Evolutionary conservation across 2,797 vertebrate genomes (phyloP).

Genomic region (Melanotaenia nigrans): DNA sequence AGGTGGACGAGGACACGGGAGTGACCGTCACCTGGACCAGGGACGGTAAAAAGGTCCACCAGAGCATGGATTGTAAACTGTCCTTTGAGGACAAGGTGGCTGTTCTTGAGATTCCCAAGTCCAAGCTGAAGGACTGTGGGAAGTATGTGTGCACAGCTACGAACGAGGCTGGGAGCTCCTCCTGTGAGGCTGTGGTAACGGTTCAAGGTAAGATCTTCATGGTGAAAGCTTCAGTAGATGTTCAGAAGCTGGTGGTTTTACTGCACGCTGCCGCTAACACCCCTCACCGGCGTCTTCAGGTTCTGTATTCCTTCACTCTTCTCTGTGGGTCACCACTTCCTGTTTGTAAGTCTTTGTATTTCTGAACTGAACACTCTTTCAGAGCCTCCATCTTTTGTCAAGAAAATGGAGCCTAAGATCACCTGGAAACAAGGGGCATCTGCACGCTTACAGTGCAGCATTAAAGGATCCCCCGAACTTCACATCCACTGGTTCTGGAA

Average conservation of each 20-base stretch:
- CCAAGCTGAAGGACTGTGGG: constrained; percentile 96
- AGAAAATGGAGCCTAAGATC: constrained; percentile 94
- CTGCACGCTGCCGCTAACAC: constrained; percentile 57
- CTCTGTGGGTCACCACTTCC: constrained; percentile 42
- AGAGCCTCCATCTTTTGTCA: constrained; percentile 95
- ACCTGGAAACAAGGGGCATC: constrained; percentile 93
- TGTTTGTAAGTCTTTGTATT: constrained; percentile 43
- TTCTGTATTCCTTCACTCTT: constrained; percentile 27
- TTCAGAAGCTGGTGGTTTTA: constrained; percentile 31
- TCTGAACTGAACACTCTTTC: constrained; percentile 69
- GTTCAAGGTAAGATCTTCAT: constrained; percentile 93
- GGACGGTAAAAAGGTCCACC: constrained; percentile 93
- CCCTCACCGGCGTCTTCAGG: constrained; percentile 48
- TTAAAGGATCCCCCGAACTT: constrained; percentile 96
- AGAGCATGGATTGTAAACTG: constrained; percentile 94
- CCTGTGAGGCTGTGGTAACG: constrained; percentile 86
- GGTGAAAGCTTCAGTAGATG: constrained; percentile 36
- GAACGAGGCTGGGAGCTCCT: constrained; percentile 95
- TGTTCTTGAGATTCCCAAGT: constrained; percentile 93
- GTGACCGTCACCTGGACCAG: constrained; percentile 92
- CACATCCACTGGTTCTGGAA: constrained; percentile 96
- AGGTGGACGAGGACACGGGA: constrained; percentile 96
- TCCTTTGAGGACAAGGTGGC: constrained; percentile 97
- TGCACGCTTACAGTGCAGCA: constrained; percentile 89
- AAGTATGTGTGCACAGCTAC: constrained; percentile 92